Evolutionary conservation across 2,797 vertebrate genomes (phyloP), one percentile per base, ranked within the genome.

Genomic region (Anomalospiza imberbis): DNA sequence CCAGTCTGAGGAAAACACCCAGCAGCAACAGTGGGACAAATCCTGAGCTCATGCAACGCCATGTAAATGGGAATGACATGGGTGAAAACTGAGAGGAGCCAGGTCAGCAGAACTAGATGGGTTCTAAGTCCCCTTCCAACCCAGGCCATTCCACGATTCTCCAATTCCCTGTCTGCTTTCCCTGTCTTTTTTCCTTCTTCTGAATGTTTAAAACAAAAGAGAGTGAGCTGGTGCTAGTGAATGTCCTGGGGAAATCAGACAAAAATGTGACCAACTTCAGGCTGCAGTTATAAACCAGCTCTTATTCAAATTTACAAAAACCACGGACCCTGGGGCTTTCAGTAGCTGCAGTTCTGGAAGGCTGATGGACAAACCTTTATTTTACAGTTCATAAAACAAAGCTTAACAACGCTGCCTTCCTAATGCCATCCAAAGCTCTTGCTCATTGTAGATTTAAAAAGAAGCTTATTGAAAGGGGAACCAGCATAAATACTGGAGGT

Each of bases 351-450:
- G 25, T 67, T 88, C 79, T 68, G 38, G 8, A 15, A 75, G 7
- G 62, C 58, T 85, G 65, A 90, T 73, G 76, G 60, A 70, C 76
- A 92, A 94, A 94, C 71, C 70, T 93, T 88, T 89, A 75, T 84
- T 81, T 92, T 95, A 92, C 85, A 89, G 74, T 73, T 92, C 94
- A 92, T 90, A 92, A 92, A 93, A 73, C 87, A 93, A 89, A 88
- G 66, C 55, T 84, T 83, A 94, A 81, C 76, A 66, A 83, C 0
- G 1, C 26, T 93, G 83, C 88, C 63, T 91, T 86, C 71, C 74
- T 84, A 81, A 90, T 38, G 50, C 70, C 63, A 79, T 32, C 61
- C 57, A n/a, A 25, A 66, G 70, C 44, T 78, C 85, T 18, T 12
- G 12, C 31, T 91, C 50, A 7, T 5, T 79, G 36, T 17, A 88